These are phyloP conservation scores for Origma solitaria DNA, from an alignment of 2,113 vertebrate species.

Conservation along the genomic window DNA sequence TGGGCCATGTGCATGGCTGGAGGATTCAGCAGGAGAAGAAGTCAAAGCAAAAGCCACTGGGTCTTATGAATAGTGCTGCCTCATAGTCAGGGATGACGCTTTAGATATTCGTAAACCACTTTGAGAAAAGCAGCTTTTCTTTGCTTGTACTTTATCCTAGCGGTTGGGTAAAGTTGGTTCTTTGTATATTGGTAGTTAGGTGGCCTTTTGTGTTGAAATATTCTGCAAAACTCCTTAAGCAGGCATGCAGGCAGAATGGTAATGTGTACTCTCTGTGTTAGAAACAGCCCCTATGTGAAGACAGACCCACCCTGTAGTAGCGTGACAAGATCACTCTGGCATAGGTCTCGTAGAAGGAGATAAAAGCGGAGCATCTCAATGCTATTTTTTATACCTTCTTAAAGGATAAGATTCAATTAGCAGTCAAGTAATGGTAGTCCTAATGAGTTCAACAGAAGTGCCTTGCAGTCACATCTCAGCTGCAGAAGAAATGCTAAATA, in stretches of 20 bases:
- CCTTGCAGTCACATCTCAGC: neutral
- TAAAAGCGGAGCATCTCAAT: neutral
- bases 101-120: fast-evolving
- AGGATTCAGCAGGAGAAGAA: neutral
- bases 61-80: neutral
- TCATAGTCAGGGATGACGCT: fast-evolving
- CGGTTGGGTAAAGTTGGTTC: neutral
- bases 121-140: neutral
- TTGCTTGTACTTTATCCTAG: neutral
- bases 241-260: fast-evolving
- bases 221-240: neutral
- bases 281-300: neutral
- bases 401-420: constrained; percentile 8
- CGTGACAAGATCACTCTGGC: neutral
- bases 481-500: neutral
- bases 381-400: constrained; percentile 13
- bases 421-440: neutral
- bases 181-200: neutral
- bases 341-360: neutral
- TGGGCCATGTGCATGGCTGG: neutral
- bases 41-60: neutral
- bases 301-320: neutral
- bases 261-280: neutral
- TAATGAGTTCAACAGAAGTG: neutral
- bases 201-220: neutral